Evolutionary conservation across 2,888 invertebrate species (phyloP), one percentile per base, ranked within the genome.

Genomic region (Eurytoma californica): DNA sequence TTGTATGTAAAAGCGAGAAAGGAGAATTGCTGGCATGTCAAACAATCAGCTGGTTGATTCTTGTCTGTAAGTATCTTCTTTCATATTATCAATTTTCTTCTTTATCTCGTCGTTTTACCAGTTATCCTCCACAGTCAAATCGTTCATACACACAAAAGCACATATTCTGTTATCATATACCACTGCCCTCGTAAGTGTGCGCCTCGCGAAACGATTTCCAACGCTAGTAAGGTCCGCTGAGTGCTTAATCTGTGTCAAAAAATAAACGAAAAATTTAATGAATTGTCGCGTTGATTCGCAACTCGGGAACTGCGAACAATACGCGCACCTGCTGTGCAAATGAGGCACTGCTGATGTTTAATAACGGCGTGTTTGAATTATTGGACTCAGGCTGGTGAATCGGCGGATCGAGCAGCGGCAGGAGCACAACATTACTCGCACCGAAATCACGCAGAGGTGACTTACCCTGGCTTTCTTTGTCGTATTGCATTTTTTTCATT

Each of bases 381-480:
- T 86, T 85, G 79, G 85, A 85, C 86, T 85, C 91, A 94, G 93
- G 92, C 92, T 93, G 92, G 93, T 94, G 92, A 93, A 93, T 91
- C 92, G 93, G 88, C 92, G 93, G 89, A 92, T 94, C 90, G 93
- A 93, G 91, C 93, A 93, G 91, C 92, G 93, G 87, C 93, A 93
- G 91, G 93, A 93, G 90, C 93, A 93, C 91, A 93, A 92, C 91
- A 92, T 93, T 90, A 93, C 93, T 85, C 93, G 92, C 90, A 93
- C 93, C 89, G 93, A 94, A 91, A 92, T 93, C 87, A 93, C 93
- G 85, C 93, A 93, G 92, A 93, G 93, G 93, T 93, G 90, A 90
- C 86, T 88, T 87, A 88, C 84, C 83, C 72, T 7, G 75, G 72
- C 51, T 69, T 69, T 12, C 47, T 57, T 67, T 63, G 49, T 39